Evolutionary conservation across 2,888 invertebrate species (phyloP), one percentile per base, ranked within the genome.

Genomic region (Horisme vitalbata): DNA sequence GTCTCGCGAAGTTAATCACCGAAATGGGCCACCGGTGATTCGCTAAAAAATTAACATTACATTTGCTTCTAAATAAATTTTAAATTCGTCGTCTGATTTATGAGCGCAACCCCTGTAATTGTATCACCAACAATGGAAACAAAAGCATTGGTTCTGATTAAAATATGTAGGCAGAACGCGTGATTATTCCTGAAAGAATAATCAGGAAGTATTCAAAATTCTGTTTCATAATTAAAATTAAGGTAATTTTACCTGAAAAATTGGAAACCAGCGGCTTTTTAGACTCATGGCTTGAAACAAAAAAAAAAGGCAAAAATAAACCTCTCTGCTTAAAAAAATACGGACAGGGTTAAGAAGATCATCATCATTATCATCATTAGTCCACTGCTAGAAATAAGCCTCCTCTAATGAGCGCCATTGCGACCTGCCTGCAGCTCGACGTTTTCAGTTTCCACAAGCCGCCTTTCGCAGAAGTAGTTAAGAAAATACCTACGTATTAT

Each of bases 1-100:
- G 20, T 35, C 26, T 37, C 18, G 56, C 26, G 55, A 68, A 71
- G 63, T 67, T 72, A 71, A 71, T 74, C 71, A 71, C 63, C 58
- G 52, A 73, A 79, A 79, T 77, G 71, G 73, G 72, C 66, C 77
- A 76, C 73, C 59, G 71, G 75, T 73, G 79, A 72, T 72, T 72
- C 69, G 67, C 76, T 77, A 78, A 76, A 80, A 80, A 83, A 81
- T 75, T 73, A 71, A 71, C 71, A 68, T 70, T 70, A 67, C 79
- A 80, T 79, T 76, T 80, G 76, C 69, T 71, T 75, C 69, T 73
- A 75, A 79, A 83, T 83, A 83, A 80, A 82, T 83, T 80, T 79
- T 71, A 75, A 75, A 83, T 82, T 79, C 65, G 68, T 72, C 68
- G 57, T 55, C 50, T 78, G 77, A 85, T 83, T 82, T 83, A 84